phyloP scores from a whole-genome alignment of 1,140 invertebrate species.

The Atopsyche davidsoni region DNA sequence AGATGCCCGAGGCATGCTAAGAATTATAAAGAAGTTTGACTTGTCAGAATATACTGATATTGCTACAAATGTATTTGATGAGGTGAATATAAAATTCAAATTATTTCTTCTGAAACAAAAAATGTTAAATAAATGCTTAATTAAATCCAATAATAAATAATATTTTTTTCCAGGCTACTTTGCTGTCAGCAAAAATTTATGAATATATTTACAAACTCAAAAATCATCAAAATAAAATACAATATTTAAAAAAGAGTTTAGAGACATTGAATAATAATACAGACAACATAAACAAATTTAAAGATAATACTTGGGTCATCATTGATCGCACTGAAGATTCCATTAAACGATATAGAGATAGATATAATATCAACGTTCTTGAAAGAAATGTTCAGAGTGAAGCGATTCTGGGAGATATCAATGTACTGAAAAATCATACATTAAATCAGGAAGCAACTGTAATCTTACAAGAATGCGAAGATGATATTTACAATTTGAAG shows the following conservation, averaged over 20 bases:
- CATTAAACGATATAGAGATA: conserved; percentile 28
- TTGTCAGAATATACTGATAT: conserved; percentile 41
- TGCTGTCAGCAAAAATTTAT: conserved; percentile 41
- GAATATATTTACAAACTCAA: conserved; percentile 44
- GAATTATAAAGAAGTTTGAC: conserved; percentile 50
- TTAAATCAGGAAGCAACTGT: conserved; percentile 19
- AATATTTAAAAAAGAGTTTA: conserved; percentile 36
- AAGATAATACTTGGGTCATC: conserved; percentile 40
- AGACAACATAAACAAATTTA: conserved; percentile 35
- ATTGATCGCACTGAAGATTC: conserved; percentile 40
- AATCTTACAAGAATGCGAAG: conserved; percentile 29
- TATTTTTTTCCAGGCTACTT: conserved; percentile 35
- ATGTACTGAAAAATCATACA: conserved; percentile 9
- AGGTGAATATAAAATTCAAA: conserved; percentile 33
- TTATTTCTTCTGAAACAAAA: background rate
- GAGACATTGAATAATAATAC: conserved; percentile 44
- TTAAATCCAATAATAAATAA: conserved; percentile 1
- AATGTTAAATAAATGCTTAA: background rate
- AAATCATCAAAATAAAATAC: conserved; percentile 38
- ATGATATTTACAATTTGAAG: conserved; percentile 36
- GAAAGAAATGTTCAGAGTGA: conserved; percentile 14
- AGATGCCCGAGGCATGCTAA: conserved; percentile 52
- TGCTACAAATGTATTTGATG: conserved; percentile 47
- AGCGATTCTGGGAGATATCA: conserved; percentile 7
- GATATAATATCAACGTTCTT: conserved; percentile 25